Conservation (phyloP, 2,888 invertebrate genomes). For the Caenorhabditis sp. region DNA sequence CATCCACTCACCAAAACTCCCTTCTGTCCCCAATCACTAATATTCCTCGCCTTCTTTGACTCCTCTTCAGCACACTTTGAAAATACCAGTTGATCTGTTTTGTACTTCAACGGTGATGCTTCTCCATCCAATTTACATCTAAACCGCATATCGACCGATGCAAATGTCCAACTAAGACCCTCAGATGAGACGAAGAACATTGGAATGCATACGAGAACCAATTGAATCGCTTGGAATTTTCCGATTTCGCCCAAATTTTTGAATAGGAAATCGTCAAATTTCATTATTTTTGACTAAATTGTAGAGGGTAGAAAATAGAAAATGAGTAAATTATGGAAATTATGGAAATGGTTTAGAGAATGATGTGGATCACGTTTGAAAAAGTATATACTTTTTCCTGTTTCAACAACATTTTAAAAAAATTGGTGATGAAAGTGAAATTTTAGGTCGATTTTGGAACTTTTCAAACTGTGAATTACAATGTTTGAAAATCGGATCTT, state of each 20-base stretch:
- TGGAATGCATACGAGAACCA: constrained; percentile 68
- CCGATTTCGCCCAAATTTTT: constrained; percentile 70
- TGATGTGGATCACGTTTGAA: too few relatives aligned
- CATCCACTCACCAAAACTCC: constrained; percentile 17
- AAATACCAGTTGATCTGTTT: constrained; percentile 30
- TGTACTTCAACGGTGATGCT: constrained; percentile 33
- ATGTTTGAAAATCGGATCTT: too few relatives aligned
- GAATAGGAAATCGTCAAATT: constrained; percentile 70
- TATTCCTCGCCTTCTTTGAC: background rate
- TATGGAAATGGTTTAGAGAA: too few relatives aligned
- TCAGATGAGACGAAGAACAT: constrained; percentile 70
- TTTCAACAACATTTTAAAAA: too few relatives aligned
- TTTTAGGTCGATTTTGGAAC: too few relatives aligned
- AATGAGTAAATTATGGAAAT: too few relatives aligned
- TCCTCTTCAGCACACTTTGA: constrained; percentile 34
- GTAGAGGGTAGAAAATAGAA: background rate
- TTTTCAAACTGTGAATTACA: too few relatives aligned
- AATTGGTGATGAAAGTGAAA: too few relatives aligned
- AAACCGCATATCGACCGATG: constrained; percentile 61
- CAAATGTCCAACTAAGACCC: constrained; percentile 71
- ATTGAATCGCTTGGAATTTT: constrained; percentile 62
- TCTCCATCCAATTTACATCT: constrained; percentile 56
- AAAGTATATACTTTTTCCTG: too few relatives aligned
- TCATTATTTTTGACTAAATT: constrained; percentile 57
- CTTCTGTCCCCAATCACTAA: constrained; percentile 13